Evolutionary conservation across 2,797 vertebrate genomes (phyloP).

Genomic region (Champsocephalus esox): DNA sequence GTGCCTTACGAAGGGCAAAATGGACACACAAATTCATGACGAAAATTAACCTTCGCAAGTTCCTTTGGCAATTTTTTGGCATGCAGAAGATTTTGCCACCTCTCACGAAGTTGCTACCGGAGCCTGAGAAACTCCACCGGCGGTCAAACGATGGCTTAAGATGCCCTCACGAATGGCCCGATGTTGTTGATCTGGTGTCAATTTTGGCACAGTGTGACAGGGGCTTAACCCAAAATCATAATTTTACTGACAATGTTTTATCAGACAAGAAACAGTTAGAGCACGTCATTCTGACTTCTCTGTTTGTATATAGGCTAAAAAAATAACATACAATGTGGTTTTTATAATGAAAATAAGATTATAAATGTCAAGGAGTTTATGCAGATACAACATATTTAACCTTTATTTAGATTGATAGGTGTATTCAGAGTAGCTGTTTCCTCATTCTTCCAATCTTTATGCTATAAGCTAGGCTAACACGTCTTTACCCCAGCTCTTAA

Average conservation of each 20-base stretch:
- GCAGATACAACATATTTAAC: background rate
- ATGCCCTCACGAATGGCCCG: too few relatives aligned
- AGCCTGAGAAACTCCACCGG: too few relatives aligned
- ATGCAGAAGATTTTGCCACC: too few relatives aligned
- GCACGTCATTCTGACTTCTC: background rate
- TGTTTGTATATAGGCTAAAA: background rate
- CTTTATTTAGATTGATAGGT: background rate
- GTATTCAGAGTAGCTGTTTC: background rate
- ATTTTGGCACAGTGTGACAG: too few relatives aligned
- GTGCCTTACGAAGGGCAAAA: too few relatives aligned
- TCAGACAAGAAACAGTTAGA: background rate
- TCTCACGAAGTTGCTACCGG: too few relatives aligned
- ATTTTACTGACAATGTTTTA: background rate
- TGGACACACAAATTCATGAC: too few relatives aligned
- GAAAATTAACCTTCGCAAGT: too few relatives aligned
- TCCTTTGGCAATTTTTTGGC: too few relatives aligned
- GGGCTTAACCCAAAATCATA: background rate
- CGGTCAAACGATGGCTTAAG: too few relatives aligned
- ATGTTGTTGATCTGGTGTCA: too few relatives aligned
- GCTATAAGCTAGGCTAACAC: constrained; percentile 9
- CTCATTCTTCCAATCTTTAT: background rate
- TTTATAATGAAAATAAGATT: background rate
- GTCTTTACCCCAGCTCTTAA: background rate
- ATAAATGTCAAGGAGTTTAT: background rate
- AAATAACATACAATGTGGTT: background rate